Evolutionary conservation across 2,888 invertebrate genomes (phyloP).

Genomic region (Caenorhabditis uteleia): DNA sequence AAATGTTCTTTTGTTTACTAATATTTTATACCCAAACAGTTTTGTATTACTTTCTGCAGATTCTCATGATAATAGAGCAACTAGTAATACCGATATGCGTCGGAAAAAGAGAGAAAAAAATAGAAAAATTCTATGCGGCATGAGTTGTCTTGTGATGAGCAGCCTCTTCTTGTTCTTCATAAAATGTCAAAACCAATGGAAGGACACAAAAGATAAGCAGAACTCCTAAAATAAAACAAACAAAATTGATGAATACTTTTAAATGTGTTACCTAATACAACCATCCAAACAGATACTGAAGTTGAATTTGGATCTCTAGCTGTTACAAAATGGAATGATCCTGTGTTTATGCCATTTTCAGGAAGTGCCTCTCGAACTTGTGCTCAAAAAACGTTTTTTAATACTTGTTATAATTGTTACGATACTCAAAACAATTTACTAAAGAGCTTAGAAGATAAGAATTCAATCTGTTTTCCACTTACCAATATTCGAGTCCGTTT

Average conservation of each 20-base stretch:
- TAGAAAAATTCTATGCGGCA: too few relatives aligned
- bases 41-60: too few relatives aligned
- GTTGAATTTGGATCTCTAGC: constrained; percentile 60
- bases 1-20: too few relatives aligned
- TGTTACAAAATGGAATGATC: constrained; percentile 65
- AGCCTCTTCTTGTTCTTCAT: constrained; percentile 58
- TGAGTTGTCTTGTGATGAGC: too few relatives aligned
- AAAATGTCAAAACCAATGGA: constrained; percentile 60
- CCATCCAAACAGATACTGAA: constrained; percentile 31
- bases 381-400: constrained; percentile 15
- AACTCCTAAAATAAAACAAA: constrained; percentile 41
- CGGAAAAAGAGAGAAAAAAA: background rate
- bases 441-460: too few relatives aligned
- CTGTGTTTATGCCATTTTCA: constrained; percentile 34
- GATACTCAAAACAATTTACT: too few relatives aligned
- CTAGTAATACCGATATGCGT: too few relatives aligned
- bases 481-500: constrained; percentile 64
- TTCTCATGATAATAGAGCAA: too few relatives aligned
- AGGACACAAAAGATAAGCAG: constrained; percentile 63
- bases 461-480: constrained; percentile 4
- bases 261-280: constrained; percentile 18
- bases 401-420: too few relatives aligned
- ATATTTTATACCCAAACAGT: too few relatives aligned
- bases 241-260: background rate
- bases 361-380: constrained; percentile 49